Evolutionary conservation across 1,140 invertebrate genomes (phyloP), one percentile per base, ranked within the genome.

Genomic region (Eubasilissa regina): DNA sequence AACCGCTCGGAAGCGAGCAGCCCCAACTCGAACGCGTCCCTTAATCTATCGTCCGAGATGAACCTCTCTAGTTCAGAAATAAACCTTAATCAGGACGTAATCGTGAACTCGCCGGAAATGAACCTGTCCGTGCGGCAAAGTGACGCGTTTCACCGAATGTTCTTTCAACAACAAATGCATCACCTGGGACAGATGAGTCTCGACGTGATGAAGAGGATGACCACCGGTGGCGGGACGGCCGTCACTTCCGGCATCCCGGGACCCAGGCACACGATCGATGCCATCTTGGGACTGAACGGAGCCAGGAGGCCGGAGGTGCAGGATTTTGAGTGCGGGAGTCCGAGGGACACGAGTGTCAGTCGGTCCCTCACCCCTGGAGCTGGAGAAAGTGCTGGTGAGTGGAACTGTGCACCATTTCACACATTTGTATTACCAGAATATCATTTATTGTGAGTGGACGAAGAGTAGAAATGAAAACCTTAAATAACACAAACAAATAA

Each of bases 241-340:
- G 78, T 78, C 45, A 35, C 77, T 4, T 76, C 80, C 12, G 75
- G 45, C 3, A 64, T 80, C 43, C 79, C 78, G 56, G 87, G 87
- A 21, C 87, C 87, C 3, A 80, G 87, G 77, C 87, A 88, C 72
- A 88, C 87, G 25, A 88, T 88, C 25, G 87, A 88, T 77, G 87
- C 87, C 74, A 88, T 88, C 44, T 82, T 88, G 17, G 87, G 87
- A 77, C 83, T 88, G n/a, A 83, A 78, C 51, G 81, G 81, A 4
- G 53, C 68, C 56, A 80, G 78, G 58, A 78, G 79, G 45, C 81
- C 79, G 44, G 81, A 79, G 12, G 72, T 77, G 35, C 73, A 80
- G 15, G 81, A 82, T 47, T 82, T 78, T 55, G 81, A 82, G 17
- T 80, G 79, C 58, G 68, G 79, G 25, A 80, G 76, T 75, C 58